These are phyloP conservation scores for Petromus typicus DNA, from an alignment of 2,113 vertebrate species.

Conservation along the genomic window DNA sequence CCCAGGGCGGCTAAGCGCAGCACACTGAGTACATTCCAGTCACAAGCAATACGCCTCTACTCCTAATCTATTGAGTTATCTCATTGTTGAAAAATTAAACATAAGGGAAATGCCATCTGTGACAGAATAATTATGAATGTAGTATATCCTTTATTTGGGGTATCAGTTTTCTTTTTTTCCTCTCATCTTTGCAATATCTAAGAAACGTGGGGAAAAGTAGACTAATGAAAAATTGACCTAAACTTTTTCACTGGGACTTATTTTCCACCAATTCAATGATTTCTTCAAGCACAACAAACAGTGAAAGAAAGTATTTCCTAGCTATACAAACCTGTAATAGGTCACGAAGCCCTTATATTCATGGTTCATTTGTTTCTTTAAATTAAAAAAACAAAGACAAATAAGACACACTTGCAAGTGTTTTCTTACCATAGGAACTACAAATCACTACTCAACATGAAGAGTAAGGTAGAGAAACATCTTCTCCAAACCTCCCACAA, in stretches of 20 bases:
- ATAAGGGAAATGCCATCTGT: neutral
- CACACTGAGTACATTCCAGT: slow-evolving; percentile 18
- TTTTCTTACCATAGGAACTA: neutral
- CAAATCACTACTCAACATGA: neutral
- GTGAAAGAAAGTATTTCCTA: slow-evolving; percentile 33
- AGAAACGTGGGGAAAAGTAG: neutral
- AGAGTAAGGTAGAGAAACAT: neutral
- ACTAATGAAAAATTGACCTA: neutral
- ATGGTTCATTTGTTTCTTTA: neutral
- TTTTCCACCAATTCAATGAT: slow-evolving; percentile 44
- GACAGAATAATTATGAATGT: neutral
- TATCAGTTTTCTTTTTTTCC: neutral
- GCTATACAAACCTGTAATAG: neutral
- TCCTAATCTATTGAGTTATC: neutral
- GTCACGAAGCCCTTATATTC: slow-evolving; percentile 2
- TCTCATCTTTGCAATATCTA: neutral
- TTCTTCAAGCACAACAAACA: neutral
- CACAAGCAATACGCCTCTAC: neutral
- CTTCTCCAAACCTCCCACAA: slow-evolving; percentile 4
- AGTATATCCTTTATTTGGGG: neutral
- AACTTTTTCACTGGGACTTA: slow-evolving; percentile 30
- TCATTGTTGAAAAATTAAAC: slow-evolving; percentile 4
- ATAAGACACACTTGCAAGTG: neutral
- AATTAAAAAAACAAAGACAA: neutral
- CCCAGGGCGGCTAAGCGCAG: neutral